phyloP scores from a whole-genome alignment of 2,113 vertebrate genomes.

The Rhinoptilus africanus region DNA sequence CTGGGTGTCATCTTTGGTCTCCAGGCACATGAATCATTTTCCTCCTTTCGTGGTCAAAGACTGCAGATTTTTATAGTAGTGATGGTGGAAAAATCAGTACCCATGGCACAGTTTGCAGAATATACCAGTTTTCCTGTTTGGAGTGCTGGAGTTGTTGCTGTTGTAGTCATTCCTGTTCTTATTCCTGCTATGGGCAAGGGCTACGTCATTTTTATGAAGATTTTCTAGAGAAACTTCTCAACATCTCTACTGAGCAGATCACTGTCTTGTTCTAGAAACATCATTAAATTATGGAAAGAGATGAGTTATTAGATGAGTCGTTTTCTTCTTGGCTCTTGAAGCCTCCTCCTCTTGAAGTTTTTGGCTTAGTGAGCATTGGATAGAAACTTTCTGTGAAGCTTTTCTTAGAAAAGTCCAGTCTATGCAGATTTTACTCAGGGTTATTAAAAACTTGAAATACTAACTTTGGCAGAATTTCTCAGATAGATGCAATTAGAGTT shows the following conservation, averaged over 20 bases:
- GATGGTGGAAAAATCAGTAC: not conserved
- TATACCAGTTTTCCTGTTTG: not conserved
- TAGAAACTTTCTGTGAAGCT: not conserved
- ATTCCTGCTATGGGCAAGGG: not conserved
- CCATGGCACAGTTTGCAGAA: not conserved
- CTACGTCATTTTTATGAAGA: not conserved
- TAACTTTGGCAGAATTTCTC: not conserved
- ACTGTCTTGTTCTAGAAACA: not conserved
- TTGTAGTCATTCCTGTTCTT: not conserved
- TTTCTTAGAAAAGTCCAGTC: not conserved
- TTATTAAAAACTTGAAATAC: not conserved
- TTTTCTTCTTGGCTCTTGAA: not conserved
- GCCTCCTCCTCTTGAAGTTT: not conserved
- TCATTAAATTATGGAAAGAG: not conserved
- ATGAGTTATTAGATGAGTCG: not conserved
- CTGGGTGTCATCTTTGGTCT: not conserved
- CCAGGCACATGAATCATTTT: not conserved
- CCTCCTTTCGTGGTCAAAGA: not conserved
- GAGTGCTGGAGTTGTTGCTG: not conserved
- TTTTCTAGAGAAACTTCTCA: not conserved
- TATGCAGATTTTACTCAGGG: not conserved
- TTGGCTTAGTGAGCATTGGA: not conserved
- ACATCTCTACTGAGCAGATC: not conserved
- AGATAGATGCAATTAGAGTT: not conserved
- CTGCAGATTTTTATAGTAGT: not conserved